Evolutionary conservation across 2,797 vertebrate species (phyloP).

Genomic region (Sebastes oblongus): DNA sequence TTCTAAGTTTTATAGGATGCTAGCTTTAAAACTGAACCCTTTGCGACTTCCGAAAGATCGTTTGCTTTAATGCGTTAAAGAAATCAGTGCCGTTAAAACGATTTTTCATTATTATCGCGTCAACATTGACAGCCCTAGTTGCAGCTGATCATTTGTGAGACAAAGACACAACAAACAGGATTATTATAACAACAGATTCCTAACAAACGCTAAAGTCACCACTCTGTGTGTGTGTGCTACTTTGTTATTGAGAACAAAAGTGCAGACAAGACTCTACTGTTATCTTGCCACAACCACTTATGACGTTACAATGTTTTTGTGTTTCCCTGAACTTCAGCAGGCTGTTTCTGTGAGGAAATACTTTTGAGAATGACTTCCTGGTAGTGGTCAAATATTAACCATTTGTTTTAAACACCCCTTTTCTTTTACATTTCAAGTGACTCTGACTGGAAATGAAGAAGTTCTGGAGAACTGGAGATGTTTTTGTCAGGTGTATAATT

Average conservation of each 20-base stretch:
- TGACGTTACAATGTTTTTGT: background rate
- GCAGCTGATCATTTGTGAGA: background rate
- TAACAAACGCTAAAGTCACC: background rate
- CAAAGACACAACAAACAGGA: background rate
- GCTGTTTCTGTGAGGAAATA: background rate
- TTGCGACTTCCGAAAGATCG: too few species aligned
- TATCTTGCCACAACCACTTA: background rate
- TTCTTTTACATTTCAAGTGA: background rate
- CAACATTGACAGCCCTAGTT: background rate
- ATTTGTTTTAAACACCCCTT: background rate
- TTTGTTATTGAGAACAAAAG: background rate
- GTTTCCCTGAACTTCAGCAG: background rate
- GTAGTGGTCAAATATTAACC: constrained; percentile 68
- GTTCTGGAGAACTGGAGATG: background rate
- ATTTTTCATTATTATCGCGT: too few species aligned
- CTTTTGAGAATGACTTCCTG: constrained; percentile 50
- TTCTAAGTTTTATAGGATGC: too few species aligned
- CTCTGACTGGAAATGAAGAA: background rate
- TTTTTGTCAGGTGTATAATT: background rate
- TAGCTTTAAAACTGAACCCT: too few species aligned
- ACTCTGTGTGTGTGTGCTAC: background rate
- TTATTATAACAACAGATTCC: background rate
- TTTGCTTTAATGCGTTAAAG: too few species aligned
- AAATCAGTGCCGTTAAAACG: too few species aligned
- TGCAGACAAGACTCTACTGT: background rate